Evolutionary conservation across 92 coral and sea anemone species (phyloP).

Genomic region (Chrysogorgia sp.): DNA sequence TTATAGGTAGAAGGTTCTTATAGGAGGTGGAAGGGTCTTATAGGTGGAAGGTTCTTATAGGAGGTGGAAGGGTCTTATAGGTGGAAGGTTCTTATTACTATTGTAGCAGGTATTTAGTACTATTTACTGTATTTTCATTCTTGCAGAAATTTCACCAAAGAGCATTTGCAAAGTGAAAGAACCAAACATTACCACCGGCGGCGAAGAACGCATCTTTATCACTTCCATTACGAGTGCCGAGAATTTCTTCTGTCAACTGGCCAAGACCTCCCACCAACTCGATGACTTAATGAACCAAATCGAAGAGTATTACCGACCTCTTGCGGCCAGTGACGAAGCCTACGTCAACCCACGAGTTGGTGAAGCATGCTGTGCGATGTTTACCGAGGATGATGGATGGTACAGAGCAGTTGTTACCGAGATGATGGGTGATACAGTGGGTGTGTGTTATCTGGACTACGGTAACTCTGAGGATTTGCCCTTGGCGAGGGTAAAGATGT

Average conservation of each 20-base stretch:
- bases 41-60: no score
- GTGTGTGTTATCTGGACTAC: slow-evolving; percentile 76
- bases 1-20: no score
- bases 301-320: slow-evolving; percentile 62
- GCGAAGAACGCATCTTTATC: slow-evolving; percentile 66
- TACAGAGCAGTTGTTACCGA: slow-evolving; percentile 76
- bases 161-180: slow-evolving; percentile 18
- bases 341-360: slow-evolving; percentile 67
- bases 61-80: no score
- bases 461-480: slow-evolving; percentile 86
- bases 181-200: slow-evolving; percentile 60
- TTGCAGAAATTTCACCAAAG: slow-evolving; percentile 11
- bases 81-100: neutral
- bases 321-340: slow-evolving; percentile 65
- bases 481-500: slow-evolving; percentile 60
- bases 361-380: slow-evolving; percentile 74
- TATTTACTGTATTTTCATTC: no score
- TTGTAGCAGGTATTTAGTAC: neutral
- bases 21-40: no score
- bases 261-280: slow-evolving; percentile 60
- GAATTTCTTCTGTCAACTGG: slow-evolving; percentile 75
- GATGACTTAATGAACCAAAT: slow-evolving; percentile 72
- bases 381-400: slow-evolving; percentile 86
- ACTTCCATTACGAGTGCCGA: slow-evolving; percentile 56
- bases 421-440: slow-evolving; percentile 56